These are phyloP conservation scores for Uloborus plumipes DNA, from an alignment of 2,888 invertebrate species.

Conservation along the genomic window DNA sequence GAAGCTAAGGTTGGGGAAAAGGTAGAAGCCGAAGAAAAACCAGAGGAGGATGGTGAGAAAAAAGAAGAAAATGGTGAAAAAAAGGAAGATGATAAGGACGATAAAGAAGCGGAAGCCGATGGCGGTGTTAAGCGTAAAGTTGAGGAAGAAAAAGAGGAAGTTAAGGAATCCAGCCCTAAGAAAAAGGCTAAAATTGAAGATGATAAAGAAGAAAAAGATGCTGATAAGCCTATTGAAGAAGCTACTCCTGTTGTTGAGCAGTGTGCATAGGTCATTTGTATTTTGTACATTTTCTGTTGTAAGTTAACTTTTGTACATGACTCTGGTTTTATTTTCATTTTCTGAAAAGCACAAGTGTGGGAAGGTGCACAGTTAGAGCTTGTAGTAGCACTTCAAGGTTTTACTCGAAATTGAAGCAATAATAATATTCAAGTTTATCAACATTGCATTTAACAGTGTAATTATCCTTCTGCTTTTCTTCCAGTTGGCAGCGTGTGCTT, in stretches of 20 bases:
- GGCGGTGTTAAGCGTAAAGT: constrained; percentile 27
- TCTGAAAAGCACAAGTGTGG: constrained; percentile 30
- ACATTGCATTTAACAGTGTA: no score
- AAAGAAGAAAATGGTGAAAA: neutral
- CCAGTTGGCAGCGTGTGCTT: no score
- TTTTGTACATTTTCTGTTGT: constrained; percentile 56
- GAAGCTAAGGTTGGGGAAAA: constrained; percentile 16
- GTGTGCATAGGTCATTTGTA: constrained; percentile 25
- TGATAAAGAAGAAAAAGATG: constrained; percentile 14
- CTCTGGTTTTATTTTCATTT: constrained; percentile 46
- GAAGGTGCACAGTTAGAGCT: constrained; percentile 11
- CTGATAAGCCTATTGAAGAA: constrained; percentile 27
- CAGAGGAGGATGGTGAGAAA: constrained; percentile 8
- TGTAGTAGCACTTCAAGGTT: no score
- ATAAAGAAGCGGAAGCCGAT: constrained; percentile 10
- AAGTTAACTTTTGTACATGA: constrained; percentile 56
- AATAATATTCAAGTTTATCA: no score
- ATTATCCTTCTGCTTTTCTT: no score
- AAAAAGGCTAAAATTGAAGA: constrained; percentile 20
- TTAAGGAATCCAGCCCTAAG: constrained; percentile 8
- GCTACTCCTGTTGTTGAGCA: constrained; percentile 22
- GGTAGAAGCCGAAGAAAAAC: constrained; percentile 12
- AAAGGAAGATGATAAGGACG: constrained; percentile 6
- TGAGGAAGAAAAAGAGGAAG: constrained; percentile 11
- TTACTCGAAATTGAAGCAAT: no score